Percentiles rank a stretch among this genome's conserved stretches.
phyloP scores from a whole-genome alignment of 2,797 vertebrate species.

The Pelodytes ibericus region DNA sequence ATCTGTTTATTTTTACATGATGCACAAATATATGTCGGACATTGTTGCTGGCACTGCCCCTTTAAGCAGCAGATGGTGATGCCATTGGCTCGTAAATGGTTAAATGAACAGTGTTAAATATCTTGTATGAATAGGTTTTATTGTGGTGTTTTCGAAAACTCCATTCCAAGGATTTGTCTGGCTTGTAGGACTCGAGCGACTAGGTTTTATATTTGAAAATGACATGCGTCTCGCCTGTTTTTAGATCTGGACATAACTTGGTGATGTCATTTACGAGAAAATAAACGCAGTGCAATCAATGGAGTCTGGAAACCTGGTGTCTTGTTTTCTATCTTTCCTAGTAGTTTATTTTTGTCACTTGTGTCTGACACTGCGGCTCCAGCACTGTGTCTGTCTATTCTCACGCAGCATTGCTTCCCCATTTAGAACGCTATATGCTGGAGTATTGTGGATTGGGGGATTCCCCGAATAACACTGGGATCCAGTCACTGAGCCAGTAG shows the following conservation, averaged over 20 bases:
- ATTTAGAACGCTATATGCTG: conserved; percentile 28
- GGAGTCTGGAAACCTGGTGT: conserved; percentile 44
- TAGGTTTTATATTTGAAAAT: conserved; percentile 38
- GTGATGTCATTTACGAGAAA: conserved; percentile 34
- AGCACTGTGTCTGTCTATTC: conserved; percentile 24
- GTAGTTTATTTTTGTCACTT: conserved; percentile 36
- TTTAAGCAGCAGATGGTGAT: too few species aligned
- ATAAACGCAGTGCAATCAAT: conserved; percentile 13
- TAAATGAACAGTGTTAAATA: too few species aligned
- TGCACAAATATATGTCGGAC: too few species aligned
- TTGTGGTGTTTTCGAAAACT: too few species aligned
- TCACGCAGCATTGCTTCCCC: conserved; percentile 26
- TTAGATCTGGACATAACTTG: conserved; percentile 3
- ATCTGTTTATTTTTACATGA: too few species aligned
- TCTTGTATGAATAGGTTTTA: too few species aligned
- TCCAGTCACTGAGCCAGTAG: not conserved
- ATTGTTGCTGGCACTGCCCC: too few species aligned
- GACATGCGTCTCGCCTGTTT: conserved; percentile 31
- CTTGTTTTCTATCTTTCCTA: conserved; percentile 25
- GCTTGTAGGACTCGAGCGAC: not conserved
- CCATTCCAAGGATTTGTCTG: conserved; percentile 44
- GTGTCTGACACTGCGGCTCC: conserved; percentile 28
- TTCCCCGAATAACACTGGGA: conserved; percentile 25
- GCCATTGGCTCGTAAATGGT: too few species aligned
- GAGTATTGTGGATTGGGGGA: conserved; percentile 3